Percentiles rank a stretch among this genome's conserved stretches.
Evolutionary conservation across 2,888 invertebrate genomes (phyloP).

Genomic region (Metalampra italica): DNA sequence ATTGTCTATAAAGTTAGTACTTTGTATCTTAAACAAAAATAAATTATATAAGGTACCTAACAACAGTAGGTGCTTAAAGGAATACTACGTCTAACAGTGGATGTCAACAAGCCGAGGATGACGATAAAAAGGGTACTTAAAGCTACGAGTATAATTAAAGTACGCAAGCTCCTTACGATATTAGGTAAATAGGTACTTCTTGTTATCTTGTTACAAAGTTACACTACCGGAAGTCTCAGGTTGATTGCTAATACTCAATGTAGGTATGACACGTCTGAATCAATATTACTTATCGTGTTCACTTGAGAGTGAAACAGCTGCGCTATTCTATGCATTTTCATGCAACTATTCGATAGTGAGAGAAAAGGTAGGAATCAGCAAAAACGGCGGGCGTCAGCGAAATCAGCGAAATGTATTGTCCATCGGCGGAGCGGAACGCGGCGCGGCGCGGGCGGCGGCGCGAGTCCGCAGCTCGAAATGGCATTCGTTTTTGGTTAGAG

Average conservation of each 20-base stretch:
- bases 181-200: not conserved
- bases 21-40: no score
- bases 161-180: no score
- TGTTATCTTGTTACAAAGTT: no score
- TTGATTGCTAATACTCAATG: no score
- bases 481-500: slow-evolving; percentile 60
- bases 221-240: no score
- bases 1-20: no score
- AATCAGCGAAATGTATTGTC: slow-evolving; percentile 71
- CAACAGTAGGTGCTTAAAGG: no score
- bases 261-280: not conserved
- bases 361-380: slow-evolving; percentile 52
- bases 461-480: slow-evolving; percentile 37
- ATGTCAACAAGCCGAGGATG: no score
- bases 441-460: slow-evolving; percentile 11
- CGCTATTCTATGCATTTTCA: slow-evolving; percentile 24
- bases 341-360: slow-evolving; percentile 21
- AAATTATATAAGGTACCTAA: no score
- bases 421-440: slow-evolving; percentile 49
- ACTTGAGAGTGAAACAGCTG: slow-evolving; percentile 34
- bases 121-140: no score
- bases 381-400: slow-evolving; percentile 56
- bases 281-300: slow-evolving; percentile 20
- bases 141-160: no score
- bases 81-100: no score